These are phyloP conservation scores for Drosophila pectinifera DNA, from an alignment of 1,140 invertebrate species.

Conservation along the genomic window DNA sequence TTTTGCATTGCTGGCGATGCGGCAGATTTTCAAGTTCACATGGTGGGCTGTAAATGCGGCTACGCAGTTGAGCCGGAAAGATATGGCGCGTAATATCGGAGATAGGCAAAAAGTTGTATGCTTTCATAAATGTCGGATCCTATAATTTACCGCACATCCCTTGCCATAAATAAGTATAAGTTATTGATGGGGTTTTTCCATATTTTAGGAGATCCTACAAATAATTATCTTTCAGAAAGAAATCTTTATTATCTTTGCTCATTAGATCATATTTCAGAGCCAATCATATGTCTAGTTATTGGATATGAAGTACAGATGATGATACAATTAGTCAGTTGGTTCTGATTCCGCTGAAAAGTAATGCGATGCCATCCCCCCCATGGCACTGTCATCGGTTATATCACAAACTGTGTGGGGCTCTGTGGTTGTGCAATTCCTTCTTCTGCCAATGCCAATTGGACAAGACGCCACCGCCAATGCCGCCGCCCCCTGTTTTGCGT, in stretches of 20 bases:
- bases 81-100: constrained; percentile 18
- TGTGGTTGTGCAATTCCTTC: constrained; percentile 28
- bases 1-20: constrained; percentile 17
- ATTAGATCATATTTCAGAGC: not conserved
- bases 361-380: constrained; percentile 4
- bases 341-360: constrained; percentile 9
- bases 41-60: constrained; percentile 43
- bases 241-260: not conserved
- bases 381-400: constrained; percentile 10
- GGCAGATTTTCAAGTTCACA: constrained; percentile 65
- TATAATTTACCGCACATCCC: not conserved
- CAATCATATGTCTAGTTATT: constrained; percentile 1
- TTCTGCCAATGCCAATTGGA: constrained; percentile 26
- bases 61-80: constrained; percentile 18
- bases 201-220: too few species aligned
- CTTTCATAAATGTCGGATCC: constrained; percentile 39
- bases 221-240: too few species aligned
- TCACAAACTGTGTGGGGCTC: constrained; percentile 4
- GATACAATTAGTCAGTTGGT: constrained; percentile 4
- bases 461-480: not conserved
- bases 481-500: not conserved
- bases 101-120: constrained; percentile 26
- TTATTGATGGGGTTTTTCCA: too few species aligned
- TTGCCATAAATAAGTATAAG: too few species aligned
- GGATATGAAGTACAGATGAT: not conserved